Evolutionary conservation across 2,113 vertebrate genomes (phyloP), one percentile per base, ranked within the genome.

Genomic region (Donacobius atricapilla): DNA sequence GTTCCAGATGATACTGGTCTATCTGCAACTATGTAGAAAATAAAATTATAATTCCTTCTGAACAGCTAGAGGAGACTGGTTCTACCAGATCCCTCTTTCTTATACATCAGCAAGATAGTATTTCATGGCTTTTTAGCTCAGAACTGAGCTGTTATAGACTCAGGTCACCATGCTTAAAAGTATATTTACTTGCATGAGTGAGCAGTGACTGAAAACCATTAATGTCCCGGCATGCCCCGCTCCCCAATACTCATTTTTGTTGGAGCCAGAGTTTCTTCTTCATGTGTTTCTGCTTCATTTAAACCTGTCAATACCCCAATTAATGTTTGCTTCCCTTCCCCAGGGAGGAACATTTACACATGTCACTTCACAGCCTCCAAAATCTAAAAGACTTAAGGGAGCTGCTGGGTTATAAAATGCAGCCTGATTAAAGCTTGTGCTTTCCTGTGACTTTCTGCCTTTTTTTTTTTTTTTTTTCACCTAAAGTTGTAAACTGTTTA

Each of bases 231-330:
- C 84, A 89, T 97, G 95, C 93, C 60, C 73, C 8, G 6, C 95
- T 91, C 61, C 63, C 81, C 83, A 92, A 6, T 33, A 13, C 93
- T 94, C 54, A 25, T 63, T 96, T 95, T 65, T 35, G 27, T 53
- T 24, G 71, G 61, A 87, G 84, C 91, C 53, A 76, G 58, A 83
- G 78, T 89, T 97, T 95, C 93, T 94, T 66, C 81, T 95, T 60
- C 80, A 90, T 81, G 86, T 93, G 95, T 98, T 98, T 98, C 97
- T 98, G 98, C 98, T 97, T 98, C 98, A 97, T 98, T 98, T 98
- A 97, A 98, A 98, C 87, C 94, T 13, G 31, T 98, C 98, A 98
- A 96, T 98, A 97, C 96, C 95, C 98, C 98, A 98, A 95, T 98
- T 98, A 98, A 95, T 89, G 92, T 94, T 97, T 86, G 80, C 81